These are phyloP conservation scores for Hirtodrosophila alboralis DNA, from an alignment of 2,888 invertebrate genomes.

Conservation along the genomic window DNA sequence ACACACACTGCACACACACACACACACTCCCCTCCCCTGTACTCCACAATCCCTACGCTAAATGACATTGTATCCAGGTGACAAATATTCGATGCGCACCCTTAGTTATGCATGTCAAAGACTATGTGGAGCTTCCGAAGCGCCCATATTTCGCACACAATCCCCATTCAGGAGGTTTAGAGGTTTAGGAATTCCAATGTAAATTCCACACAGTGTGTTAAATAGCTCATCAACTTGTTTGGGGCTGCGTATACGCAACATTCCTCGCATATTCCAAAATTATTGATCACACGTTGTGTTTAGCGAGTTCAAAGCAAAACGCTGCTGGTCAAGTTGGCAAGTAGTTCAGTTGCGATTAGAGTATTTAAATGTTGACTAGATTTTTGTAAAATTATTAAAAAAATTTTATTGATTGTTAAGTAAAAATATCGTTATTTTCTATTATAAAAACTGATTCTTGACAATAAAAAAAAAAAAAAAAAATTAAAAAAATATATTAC, in stretches of 20 bases:
- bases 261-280: not conserved
- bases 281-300: not conserved
- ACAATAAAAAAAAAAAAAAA: no score
- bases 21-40: not conserved
- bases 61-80: constrained; percentile 10
- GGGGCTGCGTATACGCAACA: constrained; percentile 7
- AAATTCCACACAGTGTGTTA: constrained; percentile 25
- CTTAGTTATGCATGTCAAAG: constrained; percentile 29
- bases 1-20: constrained; percentile 8
- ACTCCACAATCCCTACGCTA: not conserved
- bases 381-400: no score
- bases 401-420: no score
- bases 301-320: no score
- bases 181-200: constrained; percentile 14
- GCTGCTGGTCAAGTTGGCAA: no score
- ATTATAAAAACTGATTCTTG: no score
- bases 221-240: constrained; percentile 17
- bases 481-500: no score
- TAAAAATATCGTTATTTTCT: no score
- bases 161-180: constrained; percentile 1
- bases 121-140: constrained; percentile 9
- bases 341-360: no score
- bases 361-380: no score
- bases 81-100: constrained; percentile 31
- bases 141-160: constrained; percentile 5